These are phyloP conservation scores for Lasioglossum vierecki DNA, from an alignment of 2,888 invertebrate genomes.

Conservation along the genomic window DNA sequence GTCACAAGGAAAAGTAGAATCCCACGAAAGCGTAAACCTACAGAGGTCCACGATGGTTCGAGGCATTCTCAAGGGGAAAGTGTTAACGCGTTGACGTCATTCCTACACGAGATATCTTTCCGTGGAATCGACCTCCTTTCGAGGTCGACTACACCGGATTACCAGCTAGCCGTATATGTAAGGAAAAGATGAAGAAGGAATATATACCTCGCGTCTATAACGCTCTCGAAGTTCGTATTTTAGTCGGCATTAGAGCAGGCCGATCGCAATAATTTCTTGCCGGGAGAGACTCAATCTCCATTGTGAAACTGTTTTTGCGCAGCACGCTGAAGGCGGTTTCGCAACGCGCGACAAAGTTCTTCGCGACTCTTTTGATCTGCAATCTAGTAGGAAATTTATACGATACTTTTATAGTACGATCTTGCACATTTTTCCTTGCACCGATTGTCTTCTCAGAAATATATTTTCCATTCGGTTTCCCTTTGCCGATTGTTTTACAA, in stretches of 20 bases:
- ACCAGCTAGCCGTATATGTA: constrained; percentile 42
- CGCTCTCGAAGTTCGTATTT: neutral
- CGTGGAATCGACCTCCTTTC: constrained; percentile 76
- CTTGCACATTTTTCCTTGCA: neutral
- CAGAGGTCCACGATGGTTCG: constrained; percentile 49
- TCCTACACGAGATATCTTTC: constrained; percentile 69
- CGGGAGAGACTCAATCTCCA: constrained; percentile 4
- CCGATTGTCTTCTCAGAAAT: neutral
- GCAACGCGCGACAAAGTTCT: constrained; percentile 43
- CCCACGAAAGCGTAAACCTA: constrained; percentile 32
- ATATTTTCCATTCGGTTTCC: neutral
- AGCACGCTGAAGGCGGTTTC: constrained; percentile 31
- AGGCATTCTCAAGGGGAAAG: constrained; percentile 73
- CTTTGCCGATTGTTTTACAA: neutral
- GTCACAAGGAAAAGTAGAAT: constrained; percentile 10
- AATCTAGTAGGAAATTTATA: neutral
- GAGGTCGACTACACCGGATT: constrained; percentile 70
- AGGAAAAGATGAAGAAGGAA: neutral
- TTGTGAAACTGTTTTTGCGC: constrained; percentile 49
- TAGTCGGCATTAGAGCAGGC: neutral
- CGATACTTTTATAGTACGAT: neutral
- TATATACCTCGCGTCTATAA: neutral
- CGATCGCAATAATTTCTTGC: constrained; percentile 33
- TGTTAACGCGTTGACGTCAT: constrained; percentile 75
- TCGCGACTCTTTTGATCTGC: constrained; percentile 41